Base-by-base conservation (phyloP, 2,888 invertebrate genomes). In the Hydriomena furcata region DNA sequence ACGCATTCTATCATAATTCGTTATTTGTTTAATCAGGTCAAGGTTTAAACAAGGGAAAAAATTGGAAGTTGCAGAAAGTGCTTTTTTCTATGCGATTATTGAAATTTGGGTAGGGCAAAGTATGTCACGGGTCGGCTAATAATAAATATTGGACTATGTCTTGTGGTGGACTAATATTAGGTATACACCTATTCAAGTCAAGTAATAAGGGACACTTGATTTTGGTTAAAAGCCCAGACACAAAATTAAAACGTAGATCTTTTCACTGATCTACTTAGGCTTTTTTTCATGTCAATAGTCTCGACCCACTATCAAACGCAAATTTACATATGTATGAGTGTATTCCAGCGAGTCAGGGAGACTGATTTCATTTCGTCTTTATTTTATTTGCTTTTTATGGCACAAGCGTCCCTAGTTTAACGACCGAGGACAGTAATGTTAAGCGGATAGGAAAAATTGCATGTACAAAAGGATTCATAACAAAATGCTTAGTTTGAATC, bases 301-400 rank as follows among this genome's bases (percentile, higher is more conserved):
- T 37, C 11, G 40, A 27, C 45, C 58, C 54, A 61, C 59, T 67
- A 66, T 73, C 70, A 74, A 77, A 63, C 65, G 65, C 63, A 69
- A 70, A 81, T 82, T 81, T 76, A 70, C 82, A 78, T 82, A 74
- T 68, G 72, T 67, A 72, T 68, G 71, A 68, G 65, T 60, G 59
- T 64, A 60, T 58, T 66, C 56, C 65, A 66, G 69, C 69, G 60
- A 63, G 67, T 61, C 60, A 52, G 61, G 61, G 55, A 68, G 61
- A 51, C 61, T 58, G 68, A 66, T 73, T 79, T 71, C 71, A 75
- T 77, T 73, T 62, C 63, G 63, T 65, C 63, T 65, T 65, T 71
- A 71, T 78, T 79, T 79, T 75, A 81, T 73, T 68, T 66, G 62
- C 52, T 66, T 76, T 81, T 82, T 79, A 79, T 75, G 66, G 71